Evolutionary conservation across 2,797 vertebrate species (phyloP).

Genomic region (Bryconaethiops microstoma): DNA sequence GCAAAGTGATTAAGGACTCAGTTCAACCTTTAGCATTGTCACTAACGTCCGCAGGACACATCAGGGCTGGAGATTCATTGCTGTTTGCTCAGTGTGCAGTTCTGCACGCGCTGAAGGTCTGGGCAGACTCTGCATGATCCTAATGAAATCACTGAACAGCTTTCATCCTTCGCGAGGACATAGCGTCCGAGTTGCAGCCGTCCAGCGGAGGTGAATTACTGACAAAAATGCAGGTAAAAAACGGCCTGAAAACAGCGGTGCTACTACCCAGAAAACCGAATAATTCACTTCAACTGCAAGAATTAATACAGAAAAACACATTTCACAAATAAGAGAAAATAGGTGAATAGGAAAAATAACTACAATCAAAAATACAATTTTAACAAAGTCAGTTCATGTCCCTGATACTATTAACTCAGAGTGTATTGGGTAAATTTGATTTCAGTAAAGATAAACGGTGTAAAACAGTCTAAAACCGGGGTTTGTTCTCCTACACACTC

Average conservation of each 20-base stretch:
- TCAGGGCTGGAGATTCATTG: conserved; percentile 32
- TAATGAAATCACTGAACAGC: conserved; percentile 63
- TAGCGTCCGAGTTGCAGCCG: conserved; percentile 60
- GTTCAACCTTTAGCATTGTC: conserved; percentile 51
- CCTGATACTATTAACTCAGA: no score
- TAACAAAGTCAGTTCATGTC: no score
- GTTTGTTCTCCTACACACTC: no score
- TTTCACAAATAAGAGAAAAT: background rate
- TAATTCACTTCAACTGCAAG: background rate
- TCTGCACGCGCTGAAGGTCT: conserved; percentile 30
- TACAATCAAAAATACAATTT: no score
- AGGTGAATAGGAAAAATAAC: no score
- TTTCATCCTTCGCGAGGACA: conserved; percentile 63
- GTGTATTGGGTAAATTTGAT: no score
- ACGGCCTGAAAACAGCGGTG: background rate
- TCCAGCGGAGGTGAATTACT: conserved; percentile 40
- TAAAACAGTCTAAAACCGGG: no score
- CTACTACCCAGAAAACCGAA: background rate
- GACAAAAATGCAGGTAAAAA: background rate
- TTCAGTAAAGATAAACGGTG: no score
- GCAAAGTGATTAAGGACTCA: conserved; percentile 52
- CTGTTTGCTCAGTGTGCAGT: conserved; percentile 51
- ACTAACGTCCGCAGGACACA: conserved; percentile 37
- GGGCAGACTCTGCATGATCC: conserved; percentile 41
- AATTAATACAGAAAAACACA: background rate